Evolutionary conservation across 2,888 invertebrate genomes (phyloP), one percentile per base, ranked within the genome.

Genomic region (Steinernema scapterisci): DNA sequence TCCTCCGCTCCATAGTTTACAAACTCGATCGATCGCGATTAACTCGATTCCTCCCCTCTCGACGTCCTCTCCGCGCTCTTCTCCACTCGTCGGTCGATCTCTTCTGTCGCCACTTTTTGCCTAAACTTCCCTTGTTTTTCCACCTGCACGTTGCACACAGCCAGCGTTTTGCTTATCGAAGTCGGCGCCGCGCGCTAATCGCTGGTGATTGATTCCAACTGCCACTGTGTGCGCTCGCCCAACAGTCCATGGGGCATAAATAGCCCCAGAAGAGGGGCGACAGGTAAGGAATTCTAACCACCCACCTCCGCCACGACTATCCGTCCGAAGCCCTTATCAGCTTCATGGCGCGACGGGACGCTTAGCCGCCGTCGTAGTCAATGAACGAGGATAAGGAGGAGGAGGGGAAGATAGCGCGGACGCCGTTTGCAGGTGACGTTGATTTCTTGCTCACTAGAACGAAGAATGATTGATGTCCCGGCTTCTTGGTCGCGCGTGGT

Each of bases 321-420:
- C 63, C 16, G 16, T 2, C 19, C 48, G 48, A 16, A n/a, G 48
- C 48, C n/a, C 13, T 63, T 63, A 63, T 63, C 63, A 63, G 63
- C 54, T 16, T 27, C 27, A 63, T 25, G 63, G 63, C 63, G 63
- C 31, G 31, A 21, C 27, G 19, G 63, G 23, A 16, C 27, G 31
- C 31, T 31, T 27, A 19, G 54, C 6, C 27, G 48, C 48, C 48
- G 48, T 16, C 63, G 63, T 16, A 25, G 16, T 16, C 63, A 31
- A 25, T 6, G 54, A 6, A 21, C 54, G 63, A 63, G 19, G 23
- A 52, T n/a, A n/a, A n/a, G n/a, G 38, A 9, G 3, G 38, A 48
- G 5, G 48, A 13, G 19, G n/a, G 13, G 19, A 48, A 5, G 48
- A 48, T 48, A 48, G 13, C 48, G 13, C 19, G n/a, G n/a, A 3